Evolutionary conservation across 1,140 invertebrate species (phyloP).

Genomic region (Diorhabda sublineata): DNA sequence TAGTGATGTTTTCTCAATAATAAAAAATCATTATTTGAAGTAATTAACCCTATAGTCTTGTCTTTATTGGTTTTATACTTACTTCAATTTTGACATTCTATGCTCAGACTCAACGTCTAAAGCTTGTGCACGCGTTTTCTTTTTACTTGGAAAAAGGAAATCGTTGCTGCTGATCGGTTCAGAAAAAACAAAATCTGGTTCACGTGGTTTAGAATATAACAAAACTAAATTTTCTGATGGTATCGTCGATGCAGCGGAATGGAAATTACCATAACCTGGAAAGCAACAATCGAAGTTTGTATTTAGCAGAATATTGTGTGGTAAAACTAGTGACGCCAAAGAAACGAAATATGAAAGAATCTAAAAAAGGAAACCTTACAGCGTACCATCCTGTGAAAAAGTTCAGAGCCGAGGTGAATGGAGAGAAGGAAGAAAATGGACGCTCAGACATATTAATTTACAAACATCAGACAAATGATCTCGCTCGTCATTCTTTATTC

Average conservation of each 20-base stretch:
- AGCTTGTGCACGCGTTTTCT: constrained; percentile 19
- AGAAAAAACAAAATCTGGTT: constrained; percentile 14
- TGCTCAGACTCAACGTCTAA: constrained; percentile 14
- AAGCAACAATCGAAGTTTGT: constrained; percentile 6
- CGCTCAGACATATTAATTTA: no score
- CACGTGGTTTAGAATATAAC: constrained; percentile 24
- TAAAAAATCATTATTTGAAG: no score
- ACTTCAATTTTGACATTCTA: constrained; percentile 17
- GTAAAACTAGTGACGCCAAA: no score
- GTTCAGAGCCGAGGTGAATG: no score
- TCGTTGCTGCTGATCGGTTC: constrained; percentile 22
- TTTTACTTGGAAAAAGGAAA: constrained; percentile 30
- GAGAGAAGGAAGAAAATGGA: no score
- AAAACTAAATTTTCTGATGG: constrained; percentile 25
- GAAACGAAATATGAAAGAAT: no score
- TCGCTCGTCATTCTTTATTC: no score
- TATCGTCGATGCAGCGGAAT: constrained; percentile 13
- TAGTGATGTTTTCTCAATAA: no score
- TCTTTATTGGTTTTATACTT: not conserved
- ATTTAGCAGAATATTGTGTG: not conserved
- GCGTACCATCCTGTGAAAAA: no score
- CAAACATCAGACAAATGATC: no score
- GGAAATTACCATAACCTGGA: constrained; percentile 25
- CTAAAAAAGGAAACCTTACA: no score
- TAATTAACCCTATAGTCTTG: no score